These are phyloP conservation scores for Asbolus verrucosus DNA, from an alignment of 1,140 invertebrate species.

Conservation along the genomic window DNA sequence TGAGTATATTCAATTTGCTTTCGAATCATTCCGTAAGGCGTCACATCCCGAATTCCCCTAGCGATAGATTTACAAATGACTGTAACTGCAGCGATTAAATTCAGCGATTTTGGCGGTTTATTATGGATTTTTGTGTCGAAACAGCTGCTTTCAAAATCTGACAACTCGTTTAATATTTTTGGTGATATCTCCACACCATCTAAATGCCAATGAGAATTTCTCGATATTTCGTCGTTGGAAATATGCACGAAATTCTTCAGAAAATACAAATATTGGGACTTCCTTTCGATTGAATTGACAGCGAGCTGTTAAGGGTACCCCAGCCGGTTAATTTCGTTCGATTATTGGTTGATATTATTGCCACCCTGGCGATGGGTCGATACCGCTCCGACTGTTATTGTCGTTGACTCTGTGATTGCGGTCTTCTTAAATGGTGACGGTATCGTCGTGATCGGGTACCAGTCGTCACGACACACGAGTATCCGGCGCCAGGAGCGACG, in stretches of 20 bases:
- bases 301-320: too few species aligned
- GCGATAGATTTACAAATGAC: too few species aligned
- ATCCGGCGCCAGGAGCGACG: conserved; percentile 43
- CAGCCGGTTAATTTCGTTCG: conserved; percentile 20
- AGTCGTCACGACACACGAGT: conserved; percentile 43
- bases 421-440: conserved; percentile 37
- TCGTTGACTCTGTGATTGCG: not conserved
- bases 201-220: not conserved
- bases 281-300: conserved; percentile 21
- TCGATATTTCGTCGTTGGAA: not conserved
- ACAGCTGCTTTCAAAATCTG: not conserved
- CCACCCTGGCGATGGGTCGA: conserved; percentile 5
- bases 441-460: conserved; percentile 34
- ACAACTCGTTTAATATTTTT: not conserved
- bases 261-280: too few species aligned
- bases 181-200: not conserved
- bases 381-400: conserved; percentile 6
- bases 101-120: too few species aligned
- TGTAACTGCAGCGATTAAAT: too few species aligned
- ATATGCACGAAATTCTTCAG: conserved; percentile 8
- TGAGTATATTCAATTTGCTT: too few species aligned
- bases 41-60: too few species aligned
- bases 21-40: too few species aligned
- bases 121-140: too few species aligned
- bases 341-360: conserved; percentile 11